A percentile compares a stretch with the other conserved stretches of the same genome.
Conservation (phyloP, 1,140 invertebrate genomes). For the Neodiprion lecontei region DNA sequence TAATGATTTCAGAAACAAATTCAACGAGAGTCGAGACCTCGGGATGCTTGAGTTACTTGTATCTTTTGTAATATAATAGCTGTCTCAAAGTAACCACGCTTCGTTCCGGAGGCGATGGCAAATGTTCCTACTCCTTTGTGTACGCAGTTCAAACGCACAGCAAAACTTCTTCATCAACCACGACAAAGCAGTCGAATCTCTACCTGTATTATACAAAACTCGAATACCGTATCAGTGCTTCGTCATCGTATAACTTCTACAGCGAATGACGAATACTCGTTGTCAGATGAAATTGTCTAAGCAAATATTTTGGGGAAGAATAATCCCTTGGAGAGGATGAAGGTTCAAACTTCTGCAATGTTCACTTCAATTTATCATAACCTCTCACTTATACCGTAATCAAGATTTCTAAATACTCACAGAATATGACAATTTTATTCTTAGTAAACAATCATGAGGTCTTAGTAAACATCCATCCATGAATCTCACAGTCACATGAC, state of each 20-base stretch:
- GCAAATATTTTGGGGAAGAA: no score
- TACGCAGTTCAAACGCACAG: neutral
- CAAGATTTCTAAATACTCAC: no score
- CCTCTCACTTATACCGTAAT: no score
- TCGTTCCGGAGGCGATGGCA: neutral
- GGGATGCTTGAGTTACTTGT: neutral
- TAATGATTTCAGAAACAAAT: neutral
- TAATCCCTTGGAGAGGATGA: no score
- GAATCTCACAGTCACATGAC: no score
- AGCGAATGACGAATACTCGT: no score
- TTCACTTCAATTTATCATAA: no score
- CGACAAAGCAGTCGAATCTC: neutral
- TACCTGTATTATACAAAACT: neutral
- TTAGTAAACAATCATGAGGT: no score
- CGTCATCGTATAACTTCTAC: neutral
- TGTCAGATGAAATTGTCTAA: no score
- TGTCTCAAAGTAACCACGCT: neutral
- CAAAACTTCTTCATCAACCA: neutral
- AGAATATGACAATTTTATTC: no score
- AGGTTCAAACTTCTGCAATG: no score
- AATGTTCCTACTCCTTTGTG: neutral
- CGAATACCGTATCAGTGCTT: neutral
- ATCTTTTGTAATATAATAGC: neutral
- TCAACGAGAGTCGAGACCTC: neutral
- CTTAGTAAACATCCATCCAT: no score